Evolutionary conservation across 1,140 invertebrate genomes (phyloP), one percentile per base, ranked within the genome.

Genomic region (Camponotus floridanus): DNA sequence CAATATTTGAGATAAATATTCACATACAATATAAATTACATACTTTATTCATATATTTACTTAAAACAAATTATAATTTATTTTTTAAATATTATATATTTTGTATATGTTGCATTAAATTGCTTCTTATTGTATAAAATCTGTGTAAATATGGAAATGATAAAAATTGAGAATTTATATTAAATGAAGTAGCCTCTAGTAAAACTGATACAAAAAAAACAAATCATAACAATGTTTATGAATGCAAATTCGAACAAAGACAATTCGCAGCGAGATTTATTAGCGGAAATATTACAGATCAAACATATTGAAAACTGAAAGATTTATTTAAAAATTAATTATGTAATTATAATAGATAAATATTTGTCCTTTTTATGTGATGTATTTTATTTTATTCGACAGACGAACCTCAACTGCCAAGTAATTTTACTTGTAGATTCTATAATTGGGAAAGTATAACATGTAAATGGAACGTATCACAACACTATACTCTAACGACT

Each of bases 361-460:
- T 31, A 55, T 13, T 11, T 5, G 1, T 73, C 3, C 51, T 42
- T 26, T 0, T 51, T 39, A 11, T 57, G 2, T 39, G 11, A 42
- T 51, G 6, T 21, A 45, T 21, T 61, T 61, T 48, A 88, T 62
- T 48, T 31, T 42, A 42, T 76, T 78, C 45, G 2, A 64, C 73
- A 95, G 94, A 85, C 73, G 93, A 94, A 90, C 96, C 97, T 18
- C 86, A 95, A 73, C 91, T 95, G 80, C 96, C 97, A 2, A 93
- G 92, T 9, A 96, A 97, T 90, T 97, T 97, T 85, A 93, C 91
- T 8, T 98, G 97, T 88, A 92, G 96, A 21, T 97, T 96, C 21
- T 92, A 95, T 51, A 97, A 97, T 92, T 96, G 96, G 95, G 95
- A 97, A 73, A 96, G 95, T 84, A 91, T 97, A 42, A 96, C 94